A percentile compares a stretch with the other conserved stretches of the same genome.
Evolutionary conservation across 2,888 invertebrate genomes (phyloP).

Genomic region (Tetropium fuscum): DNA sequence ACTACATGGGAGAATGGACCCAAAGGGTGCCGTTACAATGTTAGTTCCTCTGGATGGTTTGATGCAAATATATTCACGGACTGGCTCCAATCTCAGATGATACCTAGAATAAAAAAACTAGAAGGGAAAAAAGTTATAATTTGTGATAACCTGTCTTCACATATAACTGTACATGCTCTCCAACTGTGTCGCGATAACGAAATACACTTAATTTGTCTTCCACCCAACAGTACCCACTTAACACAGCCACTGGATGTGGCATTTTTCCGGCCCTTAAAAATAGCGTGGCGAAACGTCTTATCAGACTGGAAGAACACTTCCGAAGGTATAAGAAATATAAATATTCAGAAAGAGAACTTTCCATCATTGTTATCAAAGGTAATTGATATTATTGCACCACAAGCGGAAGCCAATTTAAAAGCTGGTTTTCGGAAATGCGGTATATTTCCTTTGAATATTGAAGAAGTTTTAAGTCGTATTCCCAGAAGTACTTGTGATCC

Average conservation of each 20-base stretch:
- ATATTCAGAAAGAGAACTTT: slow-evolving; percentile 17
- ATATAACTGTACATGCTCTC: slow-evolving; percentile 1
- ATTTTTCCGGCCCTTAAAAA: slow-evolving; percentile 16
- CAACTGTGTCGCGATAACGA: slow-evolving; percentile 6
- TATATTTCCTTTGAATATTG: too few relatives aligned
- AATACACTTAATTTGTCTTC: not conserved
- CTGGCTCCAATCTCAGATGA: slow-evolving; percentile 38
- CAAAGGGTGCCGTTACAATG: slow-evolving; percentile 30
- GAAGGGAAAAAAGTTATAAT: slow-evolving; percentile 32
- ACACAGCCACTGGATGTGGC: slow-evolving; percentile 21
- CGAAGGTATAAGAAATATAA: slow-evolving; percentile 22
- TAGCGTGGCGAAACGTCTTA: slow-evolving; percentile 12
- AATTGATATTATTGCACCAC: slow-evolving; percentile 8
- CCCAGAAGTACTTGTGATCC: too few relatives aligned
- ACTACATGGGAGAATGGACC: slow-evolving; percentile 39
- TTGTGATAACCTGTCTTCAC: too few relatives aligned
- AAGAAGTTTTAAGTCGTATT: too few relatives aligned
- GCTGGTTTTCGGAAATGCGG: slow-evolving; percentile 10
- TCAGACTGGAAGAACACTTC: slow-evolving; percentile 16
- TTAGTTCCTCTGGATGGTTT: slow-evolving; percentile 38
- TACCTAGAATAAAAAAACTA: slow-evolving; percentile 29
- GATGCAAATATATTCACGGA: slow-evolving; percentile 40
- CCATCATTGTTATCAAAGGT: slow-evolving; percentile 10
- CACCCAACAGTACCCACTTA: not conserved
- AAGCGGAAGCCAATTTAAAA: slow-evolving; percentile 13